Evolutionary conservation across 2,113 vertebrate species (phyloP).

Genomic region (Zingel zingel): DNA sequence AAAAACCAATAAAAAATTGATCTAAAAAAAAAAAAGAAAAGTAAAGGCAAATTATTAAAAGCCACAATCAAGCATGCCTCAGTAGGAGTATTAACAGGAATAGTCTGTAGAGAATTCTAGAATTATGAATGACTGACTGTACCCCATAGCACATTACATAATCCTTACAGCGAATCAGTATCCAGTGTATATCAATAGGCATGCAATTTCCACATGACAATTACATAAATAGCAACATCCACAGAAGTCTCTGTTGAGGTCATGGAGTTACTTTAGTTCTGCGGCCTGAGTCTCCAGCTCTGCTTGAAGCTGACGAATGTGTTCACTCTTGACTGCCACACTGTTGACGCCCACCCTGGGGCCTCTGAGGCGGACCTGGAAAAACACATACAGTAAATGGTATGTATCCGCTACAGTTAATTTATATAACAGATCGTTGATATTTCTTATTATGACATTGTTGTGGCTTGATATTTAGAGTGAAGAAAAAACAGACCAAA

Average conservation of each 20-base stretch:
- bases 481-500: neutral
- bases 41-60: neutral
- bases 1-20: no score
- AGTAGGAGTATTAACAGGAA: neutral
- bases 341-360: constrained; percentile 75
- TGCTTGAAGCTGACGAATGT: constrained; percentile 88
- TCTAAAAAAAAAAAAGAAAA: no score
- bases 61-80: neutral
- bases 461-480: neutral
- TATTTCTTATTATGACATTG: neutral
- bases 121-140: neutral
- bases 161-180: neutral
- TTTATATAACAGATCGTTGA: neutral
- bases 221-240: neutral
- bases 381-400: neutral
- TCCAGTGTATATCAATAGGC: neutral
- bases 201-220: neutral
- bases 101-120: neutral
- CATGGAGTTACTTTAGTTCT: constrained; percentile 87
- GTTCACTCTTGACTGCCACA: constrained; percentile 86
- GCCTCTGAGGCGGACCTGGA: constrained; percentile 86
- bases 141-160: neutral
- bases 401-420: neutral
- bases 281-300: constrained; percentile 89
- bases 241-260: neutral